These are phyloP conservation scores for Halictus ligatus DNA, from an alignment of 2,888 invertebrate genomes.

Conservation along the genomic window DNA sequence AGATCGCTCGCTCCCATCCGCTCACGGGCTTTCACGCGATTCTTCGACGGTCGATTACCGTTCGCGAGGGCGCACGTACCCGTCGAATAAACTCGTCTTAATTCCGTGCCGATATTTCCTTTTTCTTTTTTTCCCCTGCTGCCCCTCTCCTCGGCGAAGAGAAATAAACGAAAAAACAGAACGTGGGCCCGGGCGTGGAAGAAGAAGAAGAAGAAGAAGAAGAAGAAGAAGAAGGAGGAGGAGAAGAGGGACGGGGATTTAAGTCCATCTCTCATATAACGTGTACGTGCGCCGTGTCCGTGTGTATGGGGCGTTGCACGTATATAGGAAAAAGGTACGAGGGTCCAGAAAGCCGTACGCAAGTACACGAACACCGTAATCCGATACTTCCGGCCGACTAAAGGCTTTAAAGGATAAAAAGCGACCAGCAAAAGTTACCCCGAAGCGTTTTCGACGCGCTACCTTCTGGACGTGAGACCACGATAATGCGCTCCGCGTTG, in stretches of 20 bases:
- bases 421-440: slow-evolving; percentile 57
- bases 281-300: background rate
- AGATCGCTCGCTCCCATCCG: background rate
- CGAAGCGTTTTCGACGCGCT: slow-evolving; percentile 49
- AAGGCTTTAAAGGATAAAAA: slow-evolving; percentile 65
- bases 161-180: background rate
- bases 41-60: slow-evolving; percentile 17
- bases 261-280: slow-evolving; percentile 39
- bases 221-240: slow-evolving; percentile 2
- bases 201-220: slow-evolving; percentile 5
- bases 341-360: slow-evolving; percentile 33
- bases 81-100: slow-evolving; percentile 53
- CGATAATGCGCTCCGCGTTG: slow-evolving; percentile 59
- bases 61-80: slow-evolving; percentile 15
- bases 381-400: slow-evolving; percentile 67
- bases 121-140: background rate
- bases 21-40: background rate
- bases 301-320: background rate
- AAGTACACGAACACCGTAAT: slow-evolving; percentile 53
- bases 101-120: slow-evolving; percentile 21
- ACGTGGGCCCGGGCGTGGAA: background rate
- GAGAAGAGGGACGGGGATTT: slow-evolving; percentile 40
- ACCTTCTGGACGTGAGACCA: slow-evolving; percentile 52
- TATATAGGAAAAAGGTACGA: slow-evolving; percentile 33
- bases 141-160: background rate